Evolutionary conservation across 2,888 invertebrate species (phyloP).

Genomic region (Drosophila helvetica): DNA sequence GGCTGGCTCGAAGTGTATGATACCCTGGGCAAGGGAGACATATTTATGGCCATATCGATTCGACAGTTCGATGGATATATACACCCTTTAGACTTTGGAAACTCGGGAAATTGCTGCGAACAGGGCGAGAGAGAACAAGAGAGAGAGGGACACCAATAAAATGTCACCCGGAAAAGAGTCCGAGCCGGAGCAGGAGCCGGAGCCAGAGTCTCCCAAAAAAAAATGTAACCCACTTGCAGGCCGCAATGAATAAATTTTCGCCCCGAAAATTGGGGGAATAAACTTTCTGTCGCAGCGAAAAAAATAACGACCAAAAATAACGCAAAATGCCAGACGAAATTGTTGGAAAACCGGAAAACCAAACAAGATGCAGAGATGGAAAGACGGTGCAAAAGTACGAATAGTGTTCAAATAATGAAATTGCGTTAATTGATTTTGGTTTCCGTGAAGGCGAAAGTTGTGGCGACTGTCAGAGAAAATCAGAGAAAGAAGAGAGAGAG

Average conservation of each 20-base stretch:
- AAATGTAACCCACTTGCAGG: slow-evolving; percentile 63
- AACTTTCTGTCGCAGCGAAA: slow-evolving; percentile 50
- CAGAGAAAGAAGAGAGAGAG: neutral
- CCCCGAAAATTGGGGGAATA: slow-evolving; percentile 31
- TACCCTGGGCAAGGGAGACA: neutral
- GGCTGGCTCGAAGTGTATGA: neutral
- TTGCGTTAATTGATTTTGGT: neutral
- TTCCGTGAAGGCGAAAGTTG: neutral
- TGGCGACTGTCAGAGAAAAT: neutral
- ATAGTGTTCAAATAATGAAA: slow-evolving; percentile 1
- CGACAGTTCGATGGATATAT: neutral
- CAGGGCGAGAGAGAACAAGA: neutral
- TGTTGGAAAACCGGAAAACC: slow-evolving; percentile 4
- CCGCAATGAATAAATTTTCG: slow-evolving; percentile 73
- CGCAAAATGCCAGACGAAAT: neutral
- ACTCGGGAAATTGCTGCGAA: no score
- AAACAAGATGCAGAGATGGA: slow-evolving; percentile 1
- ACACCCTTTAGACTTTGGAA: neutral
- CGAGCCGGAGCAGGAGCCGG: slow-evolving; percentile 26
- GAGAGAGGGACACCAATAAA: slow-evolving; percentile 39
- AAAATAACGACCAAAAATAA: slow-evolving; percentile 7
- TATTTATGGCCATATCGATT: neutral
- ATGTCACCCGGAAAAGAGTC: slow-evolving; percentile 42
- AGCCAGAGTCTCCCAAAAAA: slow-evolving; percentile 27
- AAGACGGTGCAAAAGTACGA: neutral